A percentile compares a stretch with the other conserved stretches of the same genome.
phyloP scores from a whole-genome alignment of 64 coral and sea anemone genomes.

The Platygyra sinensis region DNA sequence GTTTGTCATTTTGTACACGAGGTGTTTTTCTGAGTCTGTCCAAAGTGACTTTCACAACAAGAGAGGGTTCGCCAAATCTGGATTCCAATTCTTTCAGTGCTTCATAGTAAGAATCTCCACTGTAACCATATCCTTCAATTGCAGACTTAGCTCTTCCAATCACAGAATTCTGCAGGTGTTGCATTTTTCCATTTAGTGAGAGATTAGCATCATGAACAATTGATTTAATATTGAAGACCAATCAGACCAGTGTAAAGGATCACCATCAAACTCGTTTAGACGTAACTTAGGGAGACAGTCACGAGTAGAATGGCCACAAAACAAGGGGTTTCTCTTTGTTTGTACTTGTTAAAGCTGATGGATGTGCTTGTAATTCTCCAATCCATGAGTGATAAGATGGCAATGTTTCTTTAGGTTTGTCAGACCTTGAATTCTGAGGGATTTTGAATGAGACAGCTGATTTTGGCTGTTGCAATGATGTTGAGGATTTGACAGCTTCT shows the following conservation, averaged over 20 bases:
- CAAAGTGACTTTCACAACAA: conserved; percentile 17
- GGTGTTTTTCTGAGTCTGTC: conserved; percentile 10
- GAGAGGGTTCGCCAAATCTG: conserved; percentile 46
- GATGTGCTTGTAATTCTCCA: conserved; percentile 1
- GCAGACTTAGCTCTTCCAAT: conserved; percentile 41
- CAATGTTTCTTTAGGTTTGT: not conserved
- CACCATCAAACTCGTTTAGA: conserved; percentile 13
- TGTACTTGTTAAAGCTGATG: not conserved
- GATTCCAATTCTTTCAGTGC: conserved; percentile 36
- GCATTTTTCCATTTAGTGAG: conserved; percentile 48
- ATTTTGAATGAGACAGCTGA: not conserved
- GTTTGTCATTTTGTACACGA: conserved; percentile 24
- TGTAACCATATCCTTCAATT: conserved; percentile 59
- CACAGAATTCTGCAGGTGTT: conserved; percentile 51
- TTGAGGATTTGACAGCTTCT: not conserved
- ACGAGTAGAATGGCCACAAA: not conserved
- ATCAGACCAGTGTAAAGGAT: conserved; percentile 27
- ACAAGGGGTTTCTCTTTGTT: not conserved
- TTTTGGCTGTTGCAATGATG: conserved; percentile 3
- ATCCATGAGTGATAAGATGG: conserved; percentile 5
- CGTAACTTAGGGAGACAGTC: not conserved
- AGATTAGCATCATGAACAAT: conserved; percentile 35
- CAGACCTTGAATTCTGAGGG: not conserved
- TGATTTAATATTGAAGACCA: conserved; percentile 32
- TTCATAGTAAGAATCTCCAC: conserved; percentile 35